phyloP scores from a whole-genome alignment of 2,888 invertebrate genomes.

The Megalurothrips usitatus region DNA sequence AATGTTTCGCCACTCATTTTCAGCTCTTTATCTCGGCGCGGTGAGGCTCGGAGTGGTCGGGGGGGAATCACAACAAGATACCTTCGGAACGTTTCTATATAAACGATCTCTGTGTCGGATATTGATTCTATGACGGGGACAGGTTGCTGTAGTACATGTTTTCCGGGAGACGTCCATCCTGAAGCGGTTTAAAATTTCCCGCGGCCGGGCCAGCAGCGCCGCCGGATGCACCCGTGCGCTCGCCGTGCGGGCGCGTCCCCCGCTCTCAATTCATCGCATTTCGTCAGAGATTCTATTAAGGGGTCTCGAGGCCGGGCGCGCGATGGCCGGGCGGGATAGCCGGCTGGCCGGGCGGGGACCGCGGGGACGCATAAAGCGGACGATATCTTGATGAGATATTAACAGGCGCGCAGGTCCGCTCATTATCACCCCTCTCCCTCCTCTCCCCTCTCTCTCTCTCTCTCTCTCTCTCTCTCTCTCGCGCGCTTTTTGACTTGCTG shows the following conservation, averaged over 20 bases:
- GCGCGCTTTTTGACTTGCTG: neutral
- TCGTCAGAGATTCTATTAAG: constrained; percentile 15
- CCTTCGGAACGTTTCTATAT: too few species aligned
- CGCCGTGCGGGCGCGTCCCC: neutral
- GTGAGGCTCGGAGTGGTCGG: too few species aligned
- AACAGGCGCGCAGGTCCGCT: neutral
- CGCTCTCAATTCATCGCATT: neutral
- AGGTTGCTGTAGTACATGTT: too few species aligned
- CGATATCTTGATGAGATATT: constrained; percentile 26
- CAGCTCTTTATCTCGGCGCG: too few species aligned
- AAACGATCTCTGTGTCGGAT: too few species aligned
- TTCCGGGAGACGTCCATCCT: too few species aligned
- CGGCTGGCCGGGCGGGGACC: neutral
- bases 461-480: too few species aligned
- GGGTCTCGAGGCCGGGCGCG: neutral
- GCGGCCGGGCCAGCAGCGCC: neutral
- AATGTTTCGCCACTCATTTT: too few species aligned
- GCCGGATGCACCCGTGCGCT: neutral
- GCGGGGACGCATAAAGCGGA: neutral
- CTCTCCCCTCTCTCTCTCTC: neutral
- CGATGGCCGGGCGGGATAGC: neutral
- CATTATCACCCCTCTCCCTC: neutral
- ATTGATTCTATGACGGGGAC: too few species aligned
- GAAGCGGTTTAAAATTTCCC: neutral
- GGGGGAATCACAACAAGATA: too few species aligned